These are phyloP conservation scores for Propithecus deckenii DNA, from an alignment of 2,797 vertebrate species.

Conservation along the genomic window DNA sequence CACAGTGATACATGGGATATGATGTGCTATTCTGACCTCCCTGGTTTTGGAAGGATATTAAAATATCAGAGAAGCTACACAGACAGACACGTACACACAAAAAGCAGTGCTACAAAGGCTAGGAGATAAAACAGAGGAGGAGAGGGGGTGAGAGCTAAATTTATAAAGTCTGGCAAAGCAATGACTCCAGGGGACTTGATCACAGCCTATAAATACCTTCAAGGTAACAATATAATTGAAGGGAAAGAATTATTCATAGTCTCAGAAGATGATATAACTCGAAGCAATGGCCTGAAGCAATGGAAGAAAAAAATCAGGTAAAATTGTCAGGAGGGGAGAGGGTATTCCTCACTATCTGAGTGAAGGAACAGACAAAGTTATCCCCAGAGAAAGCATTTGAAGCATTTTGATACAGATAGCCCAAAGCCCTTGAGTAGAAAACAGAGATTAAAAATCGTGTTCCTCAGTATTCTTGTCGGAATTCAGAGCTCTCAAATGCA, in stretches of 20 bases:
- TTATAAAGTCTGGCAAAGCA: slow-evolving; percentile 59
- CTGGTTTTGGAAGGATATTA: slow-evolving; percentile 56
- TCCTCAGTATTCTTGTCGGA: not conserved
- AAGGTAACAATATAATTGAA: slow-evolving; percentile 77
- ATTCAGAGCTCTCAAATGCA: not conserved
- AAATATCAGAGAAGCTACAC: slow-evolving; percentile 63
- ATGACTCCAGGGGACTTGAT: slow-evolving; percentile 41
- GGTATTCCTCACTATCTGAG: not conserved
- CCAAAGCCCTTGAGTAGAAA: slow-evolving; percentile 10
- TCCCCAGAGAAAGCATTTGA: slow-evolving; percentile 5
- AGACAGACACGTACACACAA: slow-evolving; percentile 17
- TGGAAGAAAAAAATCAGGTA: slow-evolving; percentile 51
- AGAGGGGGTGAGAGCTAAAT: slow-evolving; percentile 50
- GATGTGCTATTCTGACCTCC: slow-evolving; percentile 31
- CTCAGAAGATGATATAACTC: slow-evolving; percentile 60
- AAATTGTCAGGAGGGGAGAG: not conserved
- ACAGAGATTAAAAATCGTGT: not conserved
- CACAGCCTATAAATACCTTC: slow-evolving; percentile 67
- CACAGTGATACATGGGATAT: not conserved
- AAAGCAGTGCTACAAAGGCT: slow-evolving; percentile 29
- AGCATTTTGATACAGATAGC: slow-evolving; percentile 16
- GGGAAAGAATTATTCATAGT: slow-evolving; percentile 66
- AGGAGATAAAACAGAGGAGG: slow-evolving; percentile 62
- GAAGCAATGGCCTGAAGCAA: slow-evolving; percentile 66
- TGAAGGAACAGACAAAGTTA: not conserved